These are phyloP conservation scores for Sparidentex hasta DNA, from an alignment of 2,797 vertebrate genomes.

Conservation along the genomic window DNA sequence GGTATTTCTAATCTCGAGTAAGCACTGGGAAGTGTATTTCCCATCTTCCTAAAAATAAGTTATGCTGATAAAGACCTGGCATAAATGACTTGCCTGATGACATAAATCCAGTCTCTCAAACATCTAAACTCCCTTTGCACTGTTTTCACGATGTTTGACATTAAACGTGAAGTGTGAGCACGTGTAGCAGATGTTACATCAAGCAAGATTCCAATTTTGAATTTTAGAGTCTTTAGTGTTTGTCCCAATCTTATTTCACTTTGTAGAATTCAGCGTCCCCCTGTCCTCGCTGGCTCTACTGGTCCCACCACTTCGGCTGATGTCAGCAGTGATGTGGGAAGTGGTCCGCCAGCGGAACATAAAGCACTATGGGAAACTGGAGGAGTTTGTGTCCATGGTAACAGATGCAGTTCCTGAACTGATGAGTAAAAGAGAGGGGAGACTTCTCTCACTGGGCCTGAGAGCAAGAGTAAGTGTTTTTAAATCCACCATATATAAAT, in stretches of 20 bases:
- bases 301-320: constrained; percentile 86
- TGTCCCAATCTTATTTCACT: constrained; percentile 13
- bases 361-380: constrained; percentile 88
- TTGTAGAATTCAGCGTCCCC: constrained; percentile 79
- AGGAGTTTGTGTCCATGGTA: constrained; percentile 89
- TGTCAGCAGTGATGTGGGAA: constrained; percentile 89
- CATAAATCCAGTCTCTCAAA: not conserved
- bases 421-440: constrained; percentile 87
- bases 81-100: not conserved
- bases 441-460: constrained; percentile 89
- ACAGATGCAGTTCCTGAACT: constrained; percentile 87
- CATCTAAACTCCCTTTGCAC: not conserved
- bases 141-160: not conserved
- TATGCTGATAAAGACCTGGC: not conserved
- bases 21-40: not conserved
- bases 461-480: constrained; percentile 85
- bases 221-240: not conserved
- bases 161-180: not conserved
- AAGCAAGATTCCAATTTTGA: not conserved
- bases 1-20: not conserved
- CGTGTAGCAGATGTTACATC: not conserved
- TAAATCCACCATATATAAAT: not conserved
- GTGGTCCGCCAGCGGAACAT: constrained; percentile 83
- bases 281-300: constrained; percentile 85
- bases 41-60: not conserved